These are phyloP conservation scores for Butorides virescens DNA, from an alignment of 2,113 vertebrate genomes.

Conservation along the genomic window DNA sequence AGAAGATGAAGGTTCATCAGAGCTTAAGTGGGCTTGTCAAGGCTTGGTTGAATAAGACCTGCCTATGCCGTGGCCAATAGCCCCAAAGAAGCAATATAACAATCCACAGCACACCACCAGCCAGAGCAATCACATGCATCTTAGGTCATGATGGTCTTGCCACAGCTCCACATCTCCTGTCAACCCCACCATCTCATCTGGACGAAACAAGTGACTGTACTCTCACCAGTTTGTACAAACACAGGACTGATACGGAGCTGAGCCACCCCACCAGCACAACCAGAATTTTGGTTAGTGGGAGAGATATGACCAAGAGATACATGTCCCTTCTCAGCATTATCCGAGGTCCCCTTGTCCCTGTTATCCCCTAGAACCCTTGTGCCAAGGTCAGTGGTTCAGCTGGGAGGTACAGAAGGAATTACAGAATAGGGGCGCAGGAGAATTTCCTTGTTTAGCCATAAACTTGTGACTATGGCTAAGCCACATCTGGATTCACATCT, in stretches of 20 bases:
- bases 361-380: neutral
- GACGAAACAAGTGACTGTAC: neutral
- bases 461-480: neutral
- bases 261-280: neutral
- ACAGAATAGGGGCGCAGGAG: rapidly evolving
- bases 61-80: neutral
- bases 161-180: neutral
- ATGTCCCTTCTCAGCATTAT: neutral
- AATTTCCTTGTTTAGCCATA: neutral
- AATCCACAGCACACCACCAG: neutral
- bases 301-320: neutral
- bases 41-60: neutral
- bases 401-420: neutral
- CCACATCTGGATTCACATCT: neutral
- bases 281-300: neutral
- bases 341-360: neutral
- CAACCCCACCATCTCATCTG: neutral
- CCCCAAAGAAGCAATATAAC: neutral
- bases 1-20: neutral
- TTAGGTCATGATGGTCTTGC: neutral
- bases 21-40: neutral
- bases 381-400: neutral
- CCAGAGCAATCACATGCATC: neutral
- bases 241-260: neutral
- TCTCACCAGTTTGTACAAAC: neutral